Evolutionary conservation across 2,797 vertebrate genomes (phyloP).

Genomic region (Heliangelus exortis): DNA sequence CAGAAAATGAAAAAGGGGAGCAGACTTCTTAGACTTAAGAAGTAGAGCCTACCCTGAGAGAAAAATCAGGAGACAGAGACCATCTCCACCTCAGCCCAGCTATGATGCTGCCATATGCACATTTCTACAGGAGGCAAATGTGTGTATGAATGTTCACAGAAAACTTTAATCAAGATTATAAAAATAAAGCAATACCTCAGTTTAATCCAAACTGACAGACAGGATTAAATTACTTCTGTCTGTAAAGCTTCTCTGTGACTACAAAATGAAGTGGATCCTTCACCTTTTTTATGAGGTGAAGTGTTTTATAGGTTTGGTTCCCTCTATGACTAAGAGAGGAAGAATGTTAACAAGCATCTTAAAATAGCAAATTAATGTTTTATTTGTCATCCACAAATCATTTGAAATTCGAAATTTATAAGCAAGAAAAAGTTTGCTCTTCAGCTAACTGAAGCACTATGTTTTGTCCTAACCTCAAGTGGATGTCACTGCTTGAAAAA

Average conservation of each 20-base stretch:
- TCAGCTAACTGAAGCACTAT: neutral
- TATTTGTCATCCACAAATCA: neutral
- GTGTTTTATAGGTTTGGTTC: neutral
- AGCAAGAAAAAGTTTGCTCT: neutral
- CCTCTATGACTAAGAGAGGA: neutral
- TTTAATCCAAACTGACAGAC: neutral
- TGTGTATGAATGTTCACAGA: neutral
- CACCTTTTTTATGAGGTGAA: neutral
- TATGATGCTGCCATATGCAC: neutral
- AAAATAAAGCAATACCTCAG: neutral
- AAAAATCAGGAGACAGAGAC: neutral
- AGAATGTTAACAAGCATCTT: neutral
- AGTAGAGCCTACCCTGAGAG: neutral
- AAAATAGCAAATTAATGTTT: neutral
- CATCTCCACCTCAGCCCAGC: neutral
- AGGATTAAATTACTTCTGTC: neutral
- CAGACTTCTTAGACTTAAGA: neutral
- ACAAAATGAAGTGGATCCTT: neutral
- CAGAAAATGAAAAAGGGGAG: neutral
- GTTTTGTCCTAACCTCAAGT: neutral
- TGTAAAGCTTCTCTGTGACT: neutral
- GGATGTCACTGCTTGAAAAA: neutral
- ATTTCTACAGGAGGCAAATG: neutral
- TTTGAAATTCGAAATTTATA: neutral
- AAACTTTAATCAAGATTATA: neutral